phyloP scores from a whole-genome alignment of 1,140 invertebrate species.

The Bombus breviceps region DNA sequence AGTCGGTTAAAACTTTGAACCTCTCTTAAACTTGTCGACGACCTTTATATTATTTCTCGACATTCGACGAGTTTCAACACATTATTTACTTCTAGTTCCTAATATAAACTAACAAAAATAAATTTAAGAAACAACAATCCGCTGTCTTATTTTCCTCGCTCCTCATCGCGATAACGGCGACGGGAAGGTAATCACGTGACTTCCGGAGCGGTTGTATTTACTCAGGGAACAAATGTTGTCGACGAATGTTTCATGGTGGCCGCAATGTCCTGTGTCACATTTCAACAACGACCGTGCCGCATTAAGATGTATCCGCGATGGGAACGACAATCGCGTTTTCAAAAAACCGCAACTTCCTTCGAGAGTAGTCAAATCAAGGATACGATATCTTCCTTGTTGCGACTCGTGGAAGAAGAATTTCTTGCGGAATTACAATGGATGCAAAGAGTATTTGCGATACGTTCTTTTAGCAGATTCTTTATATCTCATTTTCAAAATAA shows the following conservation, averaged over 20 bases:
- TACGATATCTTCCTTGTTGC: background rate
- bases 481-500: too few species aligned
- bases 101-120: too few species aligned
- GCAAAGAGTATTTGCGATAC: too few species aligned
- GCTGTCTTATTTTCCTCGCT: background rate
- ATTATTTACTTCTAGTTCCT: too few species aligned
- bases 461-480: too few species aligned
- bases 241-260: constrained; percentile 7
- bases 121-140: background rate
- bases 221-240: background rate
- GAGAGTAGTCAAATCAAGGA: constrained; percentile 21
- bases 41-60: too few species aligned
- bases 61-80: too few species aligned
- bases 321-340: constrained; percentile 49
- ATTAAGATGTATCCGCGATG: constrained; percentile 30
- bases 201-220: background rate
- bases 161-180: constrained; percentile 2
- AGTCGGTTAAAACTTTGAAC: too few species aligned
- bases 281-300: constrained; percentile 37
- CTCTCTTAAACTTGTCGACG: too few species aligned
- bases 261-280: constrained; percentile 63
- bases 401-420: background rate
- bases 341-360: constrained; percentile 71
- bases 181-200: background rate
- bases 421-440: background rate